These are phyloP conservation scores for Ricordea florida DNA, from an alignment of 92 coral and sea anemone species.

Conservation along the genomic window DNA sequence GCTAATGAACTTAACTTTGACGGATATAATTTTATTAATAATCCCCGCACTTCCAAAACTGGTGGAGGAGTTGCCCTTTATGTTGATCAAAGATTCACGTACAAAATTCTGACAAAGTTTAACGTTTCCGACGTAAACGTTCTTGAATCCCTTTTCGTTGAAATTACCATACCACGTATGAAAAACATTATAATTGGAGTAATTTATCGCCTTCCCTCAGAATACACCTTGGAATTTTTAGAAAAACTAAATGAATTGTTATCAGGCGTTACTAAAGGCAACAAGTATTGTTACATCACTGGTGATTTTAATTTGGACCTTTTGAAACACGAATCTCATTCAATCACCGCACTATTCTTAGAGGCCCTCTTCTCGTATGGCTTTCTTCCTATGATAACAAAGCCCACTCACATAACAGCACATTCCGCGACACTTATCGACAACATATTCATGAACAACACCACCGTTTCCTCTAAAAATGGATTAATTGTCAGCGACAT, in stretches of 20 bases:
- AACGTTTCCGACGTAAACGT: no score
- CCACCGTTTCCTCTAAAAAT: neutral
- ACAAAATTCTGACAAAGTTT: no score
- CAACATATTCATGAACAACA: neutral
- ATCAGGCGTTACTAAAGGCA: neutral
- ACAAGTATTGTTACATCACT: neutral
- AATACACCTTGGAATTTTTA: no score
- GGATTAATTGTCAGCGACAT: neutral
- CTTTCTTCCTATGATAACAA: neutral
- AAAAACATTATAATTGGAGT: neutral
- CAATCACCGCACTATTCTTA: neutral
- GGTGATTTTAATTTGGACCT: neutral
- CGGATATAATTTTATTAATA: no score
- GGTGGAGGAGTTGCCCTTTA: no score
- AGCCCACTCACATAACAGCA: neutral
- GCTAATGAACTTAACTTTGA: no score
- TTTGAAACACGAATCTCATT: neutral
- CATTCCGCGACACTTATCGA: neutral
- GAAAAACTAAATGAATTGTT: neutral
- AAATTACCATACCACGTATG: neutral
- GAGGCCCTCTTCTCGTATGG: neutral
- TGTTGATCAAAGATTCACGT: no score
- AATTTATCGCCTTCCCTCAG: no score
- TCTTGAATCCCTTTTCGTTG: neutral
- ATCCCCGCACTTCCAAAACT: no score